These are phyloP conservation scores for Actinopyga echinites DNA, from an alignment of 53 echinoderm and acorn worm species.

Conservation along the genomic window DNA sequence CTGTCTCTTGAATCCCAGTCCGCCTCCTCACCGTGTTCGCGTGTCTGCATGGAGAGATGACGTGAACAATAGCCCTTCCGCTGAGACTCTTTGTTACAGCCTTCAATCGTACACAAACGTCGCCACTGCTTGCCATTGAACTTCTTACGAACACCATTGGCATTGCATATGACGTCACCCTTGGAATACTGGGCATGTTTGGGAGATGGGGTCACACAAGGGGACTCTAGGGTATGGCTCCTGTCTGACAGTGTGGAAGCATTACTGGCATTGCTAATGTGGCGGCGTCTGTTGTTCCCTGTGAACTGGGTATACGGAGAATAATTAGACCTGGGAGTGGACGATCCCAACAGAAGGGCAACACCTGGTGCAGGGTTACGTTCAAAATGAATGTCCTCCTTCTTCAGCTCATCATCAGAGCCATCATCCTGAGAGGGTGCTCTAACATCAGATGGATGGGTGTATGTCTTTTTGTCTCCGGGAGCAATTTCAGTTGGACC, in stretches of 20 bases:
- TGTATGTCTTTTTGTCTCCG: background rate
- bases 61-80: conserved; percentile 93
- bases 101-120: conserved; percentile 86
- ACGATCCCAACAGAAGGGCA: conserved; percentile 54
- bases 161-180: conserved; percentile 92
- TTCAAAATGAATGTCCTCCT: conserved; percentile 60
- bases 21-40: conserved; percentile 69
- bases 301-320: conserved; percentile 56
- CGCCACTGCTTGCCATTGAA: conserved; percentile 99
- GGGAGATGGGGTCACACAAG: conserved; percentile 67
- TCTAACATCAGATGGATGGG: background rate
- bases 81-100: conserved; percentile 96
- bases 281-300: conserved; percentile 67
- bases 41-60: conserved; percentile 83
- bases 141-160: conserved; percentile 96
- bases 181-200: conserved; percentile 76
- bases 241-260: conserved; percentile 75
- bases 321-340: conserved; percentile 63
- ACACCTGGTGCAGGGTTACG: conserved; percentile 42
- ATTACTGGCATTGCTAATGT: conserved; percentile 88
- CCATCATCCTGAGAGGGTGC: conserved; percentile 60
- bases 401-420: conserved; percentile 86
- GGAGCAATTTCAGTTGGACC: background rate
- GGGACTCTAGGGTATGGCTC: conserved; percentile 62
- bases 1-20: conserved; percentile 80